These are phyloP conservation scores for Corvus moneduloides DNA, from an alignment of 2,113 vertebrate genomes.

Conservation along the genomic window DNA sequence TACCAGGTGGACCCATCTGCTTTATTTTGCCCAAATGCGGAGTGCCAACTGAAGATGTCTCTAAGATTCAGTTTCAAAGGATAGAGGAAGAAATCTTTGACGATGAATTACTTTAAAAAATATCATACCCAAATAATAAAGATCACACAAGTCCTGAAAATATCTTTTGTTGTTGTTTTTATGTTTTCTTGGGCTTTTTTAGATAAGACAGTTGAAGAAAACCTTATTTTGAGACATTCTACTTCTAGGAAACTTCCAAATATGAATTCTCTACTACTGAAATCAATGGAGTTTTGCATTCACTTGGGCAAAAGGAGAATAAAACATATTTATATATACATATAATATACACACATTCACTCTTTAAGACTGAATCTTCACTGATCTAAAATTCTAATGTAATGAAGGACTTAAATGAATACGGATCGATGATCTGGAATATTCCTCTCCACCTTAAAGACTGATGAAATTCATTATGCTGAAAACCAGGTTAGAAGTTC, in stretches of 20 bases:
- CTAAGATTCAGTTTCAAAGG: neutral
- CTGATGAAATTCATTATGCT: slow-evolving; percentile 18
- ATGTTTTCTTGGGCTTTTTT: neutral
- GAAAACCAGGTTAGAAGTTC: neutral
- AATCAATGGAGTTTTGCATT: neutral
- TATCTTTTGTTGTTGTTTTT: neutral
- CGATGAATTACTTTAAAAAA: neutral
- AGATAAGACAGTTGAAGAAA: neutral
- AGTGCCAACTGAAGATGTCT: neutral
- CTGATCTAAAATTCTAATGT: slow-evolving; percentile 11
- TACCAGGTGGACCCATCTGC: fast-evolving
- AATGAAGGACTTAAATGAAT: neutral
- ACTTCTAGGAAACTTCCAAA: neutral
- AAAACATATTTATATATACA: neutral
- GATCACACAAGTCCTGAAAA: neutral
- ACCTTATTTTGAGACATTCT: neutral
- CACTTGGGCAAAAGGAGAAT: neutral
- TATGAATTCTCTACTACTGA: neutral
- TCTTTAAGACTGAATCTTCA: neutral
- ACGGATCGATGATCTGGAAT: neutral
- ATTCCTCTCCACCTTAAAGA: neutral
- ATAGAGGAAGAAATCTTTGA: neutral
- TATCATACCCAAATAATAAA: neutral
- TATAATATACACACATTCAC: neutral
- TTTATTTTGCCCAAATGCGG: neutral